Percentiles rank a stretch among this genome's conserved stretches.
Conservation (phyloP, 2,888 invertebrate species). For the Thelaira solivaga region DNA sequence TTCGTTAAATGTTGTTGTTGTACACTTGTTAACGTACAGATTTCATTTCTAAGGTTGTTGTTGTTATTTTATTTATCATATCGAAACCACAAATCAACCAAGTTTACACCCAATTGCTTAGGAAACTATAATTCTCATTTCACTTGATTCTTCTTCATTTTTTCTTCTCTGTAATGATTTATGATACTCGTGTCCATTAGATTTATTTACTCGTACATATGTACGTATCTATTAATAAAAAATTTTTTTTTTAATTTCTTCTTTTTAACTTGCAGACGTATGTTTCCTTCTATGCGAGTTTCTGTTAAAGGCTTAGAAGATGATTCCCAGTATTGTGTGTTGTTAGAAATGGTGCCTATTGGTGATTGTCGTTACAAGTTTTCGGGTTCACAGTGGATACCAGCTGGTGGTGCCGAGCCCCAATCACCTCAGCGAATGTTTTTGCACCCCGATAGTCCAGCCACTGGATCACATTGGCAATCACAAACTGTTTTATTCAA, state of each 20-base stretch:
- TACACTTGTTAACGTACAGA: constrained; percentile 41
- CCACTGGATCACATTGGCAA: constrained; percentile 91
- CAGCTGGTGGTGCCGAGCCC: constrained; percentile 91
- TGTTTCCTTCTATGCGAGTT: constrained; percentile 93
- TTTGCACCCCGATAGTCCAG: constrained; percentile 92
- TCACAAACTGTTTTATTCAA: constrained; percentile 88
- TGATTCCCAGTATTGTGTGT: constrained; percentile 87
- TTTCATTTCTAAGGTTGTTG: constrained; percentile 6
- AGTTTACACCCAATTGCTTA: constrained; percentile 66
- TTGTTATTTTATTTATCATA: constrained; percentile 24
- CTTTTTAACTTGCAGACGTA: constrained; percentile 82
- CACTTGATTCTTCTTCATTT: constrained; percentile 20
- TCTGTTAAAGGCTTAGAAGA: constrained; percentile 87
- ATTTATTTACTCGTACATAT: no score
- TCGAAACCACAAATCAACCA: constrained; percentile 71
- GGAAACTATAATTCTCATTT: constrained; percentile 43
- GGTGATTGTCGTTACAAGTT: constrained; percentile 89
- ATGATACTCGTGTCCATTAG: constrained; percentile 57
- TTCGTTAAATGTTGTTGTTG: not conserved
- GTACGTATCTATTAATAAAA: no score
- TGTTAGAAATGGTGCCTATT: constrained; percentile 87
- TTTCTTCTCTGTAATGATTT: constrained; percentile 66
- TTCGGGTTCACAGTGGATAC: constrained; percentile 90
- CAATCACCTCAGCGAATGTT: constrained; percentile 86
- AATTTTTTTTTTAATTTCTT: not conserved